Conservation (phyloP, 2,797 vertebrate genomes). For the Merluccius polli region DNA sequence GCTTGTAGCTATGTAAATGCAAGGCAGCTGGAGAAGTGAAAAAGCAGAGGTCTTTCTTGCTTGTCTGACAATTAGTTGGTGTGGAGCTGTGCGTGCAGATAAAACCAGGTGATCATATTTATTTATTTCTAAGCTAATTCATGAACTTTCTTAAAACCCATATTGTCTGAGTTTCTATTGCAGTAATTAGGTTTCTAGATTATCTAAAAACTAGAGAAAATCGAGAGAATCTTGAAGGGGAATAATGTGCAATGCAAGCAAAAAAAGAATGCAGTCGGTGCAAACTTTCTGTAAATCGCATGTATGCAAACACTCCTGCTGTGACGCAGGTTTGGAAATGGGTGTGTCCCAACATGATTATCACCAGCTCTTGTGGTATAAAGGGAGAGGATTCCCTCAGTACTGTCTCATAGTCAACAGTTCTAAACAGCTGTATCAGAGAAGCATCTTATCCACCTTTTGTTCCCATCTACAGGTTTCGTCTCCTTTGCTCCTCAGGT, state of each 20-base stretch:
- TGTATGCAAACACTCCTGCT: neutral
- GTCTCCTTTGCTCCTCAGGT: neutral
- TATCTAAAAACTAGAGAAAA: neutral
- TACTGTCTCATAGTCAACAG: slow-evolving; percentile 53
- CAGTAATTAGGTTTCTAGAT: no score
- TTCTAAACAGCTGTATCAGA: slow-evolving; percentile 44
- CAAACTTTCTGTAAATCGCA: neutral
- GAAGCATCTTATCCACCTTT: slow-evolving; percentile 26
- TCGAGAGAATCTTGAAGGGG: neutral
- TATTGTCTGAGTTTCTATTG: no score
- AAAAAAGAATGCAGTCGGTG: neutral
- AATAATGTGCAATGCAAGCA: slow-evolving; percentile 4
- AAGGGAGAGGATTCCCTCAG: slow-evolving; percentile 24
- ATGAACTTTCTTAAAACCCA: neutral
- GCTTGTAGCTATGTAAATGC: no score
- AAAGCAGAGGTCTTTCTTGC: no score
- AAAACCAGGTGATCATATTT: neutral
- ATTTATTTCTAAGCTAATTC: neutral
- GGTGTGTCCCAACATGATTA: neutral
- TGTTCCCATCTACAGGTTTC: neutral
- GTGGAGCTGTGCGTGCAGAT: neutral
- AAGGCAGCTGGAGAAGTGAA: no score
- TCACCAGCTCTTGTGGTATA: slow-evolving; percentile 45
- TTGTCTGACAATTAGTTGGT: no score
- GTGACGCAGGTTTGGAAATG: neutral